Percentiles rank a stretch among this genome's conserved stretches.
phyloP scores from a whole-genome alignment of 2,888 invertebrate genomes.

The Trachelus stipa region DNA sequence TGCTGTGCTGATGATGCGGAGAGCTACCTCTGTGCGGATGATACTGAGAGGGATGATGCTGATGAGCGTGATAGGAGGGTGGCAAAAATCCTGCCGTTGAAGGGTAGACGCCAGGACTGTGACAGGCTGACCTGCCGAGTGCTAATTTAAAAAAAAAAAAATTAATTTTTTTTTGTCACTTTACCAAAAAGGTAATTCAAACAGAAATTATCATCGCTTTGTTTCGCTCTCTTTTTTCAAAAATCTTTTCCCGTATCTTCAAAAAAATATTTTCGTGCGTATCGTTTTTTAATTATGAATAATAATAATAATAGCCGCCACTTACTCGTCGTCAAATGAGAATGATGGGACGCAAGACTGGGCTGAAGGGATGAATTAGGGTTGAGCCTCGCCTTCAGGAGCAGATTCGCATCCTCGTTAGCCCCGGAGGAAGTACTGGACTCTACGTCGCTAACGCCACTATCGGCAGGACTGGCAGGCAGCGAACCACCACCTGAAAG shows the following conservation, averaged over 20 bases:
- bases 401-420: conserved; percentile 65
- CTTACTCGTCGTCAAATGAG: conserved; percentile 62
- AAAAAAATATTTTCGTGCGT: too few species aligned
- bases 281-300: background rate
- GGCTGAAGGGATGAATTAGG: conserved; percentile 70
- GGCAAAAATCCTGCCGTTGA: conserved; percentile 61
- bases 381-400: conserved; percentile 86
- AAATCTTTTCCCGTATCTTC: background rate
- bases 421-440: conserved; percentile 84
- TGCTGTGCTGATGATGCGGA: conserved; percentile 58
- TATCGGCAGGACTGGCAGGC: conserved; percentile 97
- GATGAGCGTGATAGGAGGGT: conserved; percentile 59
- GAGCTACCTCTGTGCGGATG: conserved; percentile 62
- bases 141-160: conserved; percentile 36
- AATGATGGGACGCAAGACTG: conserved; percentile 62
- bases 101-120: conserved; percentile 63
- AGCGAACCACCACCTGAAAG: conserved; percentile 78
- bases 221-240: background rate
- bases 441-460: conserved; percentile 97
- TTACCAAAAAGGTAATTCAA: too few species aligned
- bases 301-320: background rate
- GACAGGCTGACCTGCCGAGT: conserved; percentile 61
- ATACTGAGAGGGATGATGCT: conserved; percentile 61
- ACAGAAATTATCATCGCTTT: background rate
- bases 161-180: background rate